phyloP scores from a whole-genome alignment of 2,113 vertebrate species.

The Regulus satrapa region DNA sequence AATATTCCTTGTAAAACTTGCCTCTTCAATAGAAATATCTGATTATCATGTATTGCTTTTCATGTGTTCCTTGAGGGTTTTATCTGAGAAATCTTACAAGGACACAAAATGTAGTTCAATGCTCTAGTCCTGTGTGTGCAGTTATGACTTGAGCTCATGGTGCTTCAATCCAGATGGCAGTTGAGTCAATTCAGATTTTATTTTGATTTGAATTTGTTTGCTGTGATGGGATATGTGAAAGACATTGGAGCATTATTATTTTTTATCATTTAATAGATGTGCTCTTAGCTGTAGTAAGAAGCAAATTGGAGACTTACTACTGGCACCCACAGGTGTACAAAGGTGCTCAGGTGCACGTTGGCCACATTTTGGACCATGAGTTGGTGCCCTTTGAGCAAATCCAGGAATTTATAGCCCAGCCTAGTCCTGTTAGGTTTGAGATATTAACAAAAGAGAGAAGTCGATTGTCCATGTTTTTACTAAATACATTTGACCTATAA shows the following conservation, averaged over 20 bases:
- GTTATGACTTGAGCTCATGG: neutral
- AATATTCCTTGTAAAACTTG: neutral
- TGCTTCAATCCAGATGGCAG: neutral
- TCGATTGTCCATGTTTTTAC: constrained; percentile 52
- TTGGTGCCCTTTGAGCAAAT: constrained; percentile 31
- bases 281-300: neutral
- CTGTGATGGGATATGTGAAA: neutral
- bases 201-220: neutral
- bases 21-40: neutral
- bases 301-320: neutral
- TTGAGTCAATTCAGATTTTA: neutral
- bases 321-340: neutral
- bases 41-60: neutral
- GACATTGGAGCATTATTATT: neutral
- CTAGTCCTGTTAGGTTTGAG: constrained; percentile 29
- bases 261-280: neutral
- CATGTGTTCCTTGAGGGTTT: neutral
- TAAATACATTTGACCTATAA: constrained; percentile 62
- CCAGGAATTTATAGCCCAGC: constrained; percentile 47
- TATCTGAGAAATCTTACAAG: neutral
- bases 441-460: constrained; percentile 35
- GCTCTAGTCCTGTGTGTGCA: neutral
- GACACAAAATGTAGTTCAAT: neutral
- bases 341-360: neutral
- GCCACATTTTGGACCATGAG: neutral